phyloP scores from a whole-genome alignment of 1,140 invertebrate species.

The Drosophila santomea region DNA sequence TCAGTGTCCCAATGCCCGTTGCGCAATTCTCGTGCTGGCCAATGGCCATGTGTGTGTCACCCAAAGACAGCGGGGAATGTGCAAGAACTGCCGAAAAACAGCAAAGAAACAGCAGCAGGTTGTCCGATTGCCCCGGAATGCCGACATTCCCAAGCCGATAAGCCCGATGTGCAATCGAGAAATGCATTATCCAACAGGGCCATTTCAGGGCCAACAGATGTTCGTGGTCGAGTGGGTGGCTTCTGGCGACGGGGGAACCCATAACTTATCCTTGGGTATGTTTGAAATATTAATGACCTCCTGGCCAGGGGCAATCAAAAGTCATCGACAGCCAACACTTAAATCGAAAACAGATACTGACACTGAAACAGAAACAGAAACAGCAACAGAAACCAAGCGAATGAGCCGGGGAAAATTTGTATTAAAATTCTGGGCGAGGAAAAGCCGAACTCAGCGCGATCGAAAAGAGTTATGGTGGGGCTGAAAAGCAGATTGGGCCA shows the following conservation, averaged over 20 bases:
- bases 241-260: conserved; percentile 32
- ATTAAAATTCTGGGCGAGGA: conserved; percentile 72
- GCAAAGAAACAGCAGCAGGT: conserved; percentile 44
- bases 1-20: conserved; percentile 35
- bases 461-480: conserved; percentile 67
- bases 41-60: conserved; percentile 50
- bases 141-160: conserved; percentile 56
- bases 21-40: conserved; percentile 59
- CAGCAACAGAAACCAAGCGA: background rate
- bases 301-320: conserved; percentile 46
- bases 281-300: conserved; percentile 80
- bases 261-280: conserved; percentile 76
- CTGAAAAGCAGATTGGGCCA: conserved; percentile 39
- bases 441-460: conserved; percentile 62
- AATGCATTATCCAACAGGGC: conserved; percentile 26
- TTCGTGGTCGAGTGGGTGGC: conserved; percentile 2
- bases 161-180: conserved; percentile 27
- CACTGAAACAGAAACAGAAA: background rate
- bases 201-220: conserved; percentile 51
- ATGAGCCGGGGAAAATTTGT: conserved; percentile 37
- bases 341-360: conserved; percentile 56
- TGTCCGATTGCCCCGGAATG: conserved; percentile 53
- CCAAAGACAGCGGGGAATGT: conserved; percentile 41
- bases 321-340: conserved; percentile 70
- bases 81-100: conserved; percentile 32